Conservation (phyloP, 2,113 vertebrate species). For the Sander vitreus region DNA sequence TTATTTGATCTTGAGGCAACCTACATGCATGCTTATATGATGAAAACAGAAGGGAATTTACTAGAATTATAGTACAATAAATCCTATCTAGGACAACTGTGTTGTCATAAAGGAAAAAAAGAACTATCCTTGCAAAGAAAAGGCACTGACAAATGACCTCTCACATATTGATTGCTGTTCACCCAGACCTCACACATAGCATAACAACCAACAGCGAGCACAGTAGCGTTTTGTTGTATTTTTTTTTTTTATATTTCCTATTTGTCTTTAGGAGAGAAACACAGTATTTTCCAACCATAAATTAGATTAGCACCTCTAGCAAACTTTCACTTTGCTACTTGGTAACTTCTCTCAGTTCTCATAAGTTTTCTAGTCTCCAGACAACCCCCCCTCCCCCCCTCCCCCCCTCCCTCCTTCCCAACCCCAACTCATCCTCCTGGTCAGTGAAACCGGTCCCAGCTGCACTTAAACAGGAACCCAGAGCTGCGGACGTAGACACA, state of each 20-base stretch:
- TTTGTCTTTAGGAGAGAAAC: constrained; percentile 74
- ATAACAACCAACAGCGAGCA: constrained; percentile 64
- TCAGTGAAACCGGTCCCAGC: constrained; percentile 81
- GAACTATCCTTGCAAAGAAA: constrained; percentile 42
- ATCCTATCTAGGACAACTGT: constrained; percentile 31
- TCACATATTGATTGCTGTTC: constrained; percentile 70
- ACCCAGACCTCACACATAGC: constrained; percentile 47
- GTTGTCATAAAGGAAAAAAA: constrained; percentile 44
- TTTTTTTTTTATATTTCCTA: constrained; percentile 38
- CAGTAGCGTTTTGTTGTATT: constrained; percentile 42
- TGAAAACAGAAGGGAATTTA: constrained; percentile 32
- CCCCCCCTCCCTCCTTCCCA: too few species aligned
- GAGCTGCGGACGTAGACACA: constrained; percentile 83
- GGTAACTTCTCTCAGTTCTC: constrained; percentile 80
- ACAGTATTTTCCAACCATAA: constrained; percentile 69
- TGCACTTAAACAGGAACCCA: constrained; percentile 81
- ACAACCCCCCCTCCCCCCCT: constrained; percentile 19
- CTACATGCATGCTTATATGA: constrained; percentile 17
- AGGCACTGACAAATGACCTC: constrained; percentile 73
- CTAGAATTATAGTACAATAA: constrained; percentile 40
- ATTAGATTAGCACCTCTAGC: constrained; percentile 83
- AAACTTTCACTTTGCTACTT: constrained; percentile 78
- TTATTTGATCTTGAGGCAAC: constrained; percentile 15
- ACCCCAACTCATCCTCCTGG: constrained; percentile 74
- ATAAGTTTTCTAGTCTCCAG: constrained; percentile 77